phyloP scores from a whole-genome alignment of 2,113 vertebrate genomes.

The Scopus umbretta region DNA sequence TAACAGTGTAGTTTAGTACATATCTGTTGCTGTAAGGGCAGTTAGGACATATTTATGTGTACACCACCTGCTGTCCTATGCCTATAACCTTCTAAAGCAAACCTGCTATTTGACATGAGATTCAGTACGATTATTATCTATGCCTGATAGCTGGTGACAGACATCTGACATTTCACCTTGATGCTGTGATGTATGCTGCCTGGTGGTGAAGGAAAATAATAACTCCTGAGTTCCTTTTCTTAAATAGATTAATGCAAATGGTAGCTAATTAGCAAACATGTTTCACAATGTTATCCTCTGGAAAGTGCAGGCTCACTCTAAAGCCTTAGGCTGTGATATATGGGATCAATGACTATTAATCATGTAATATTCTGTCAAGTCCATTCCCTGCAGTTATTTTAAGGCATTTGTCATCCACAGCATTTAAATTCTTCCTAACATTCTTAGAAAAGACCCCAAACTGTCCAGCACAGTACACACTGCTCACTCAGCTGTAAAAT shows the following conservation, averaged over 20 bases:
- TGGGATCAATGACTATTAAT: not conserved
- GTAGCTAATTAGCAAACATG: not conserved
- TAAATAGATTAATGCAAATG: not conserved
- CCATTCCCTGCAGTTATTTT: not conserved
- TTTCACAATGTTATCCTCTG: not conserved
- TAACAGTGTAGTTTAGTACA: not conserved
- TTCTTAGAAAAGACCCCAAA: not conserved
- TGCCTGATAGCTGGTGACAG: not conserved
- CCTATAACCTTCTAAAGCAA: not conserved
- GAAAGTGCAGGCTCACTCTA: not conserved
- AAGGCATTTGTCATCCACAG: not conserved
- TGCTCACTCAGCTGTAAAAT: slow-evolving; percentile 44
- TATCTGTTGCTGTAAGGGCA: not conserved
- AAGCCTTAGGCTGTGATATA: not conserved
- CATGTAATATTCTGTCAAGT: not conserved
- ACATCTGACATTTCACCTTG: not conserved
- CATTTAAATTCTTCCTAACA: not conserved
- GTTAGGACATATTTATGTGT: not conserved
- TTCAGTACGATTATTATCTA: not conserved
- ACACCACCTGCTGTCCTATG: not conserved
- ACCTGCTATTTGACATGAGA: not conserved
- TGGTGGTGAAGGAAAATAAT: not conserved
- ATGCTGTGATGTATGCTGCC: not conserved
- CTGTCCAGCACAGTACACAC: not conserved
- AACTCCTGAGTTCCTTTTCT: not conserved